These are phyloP conservation scores for Metallyticus violacea DNA, from an alignment of 2,888 invertebrate species.

Conservation along the genomic window DNA sequence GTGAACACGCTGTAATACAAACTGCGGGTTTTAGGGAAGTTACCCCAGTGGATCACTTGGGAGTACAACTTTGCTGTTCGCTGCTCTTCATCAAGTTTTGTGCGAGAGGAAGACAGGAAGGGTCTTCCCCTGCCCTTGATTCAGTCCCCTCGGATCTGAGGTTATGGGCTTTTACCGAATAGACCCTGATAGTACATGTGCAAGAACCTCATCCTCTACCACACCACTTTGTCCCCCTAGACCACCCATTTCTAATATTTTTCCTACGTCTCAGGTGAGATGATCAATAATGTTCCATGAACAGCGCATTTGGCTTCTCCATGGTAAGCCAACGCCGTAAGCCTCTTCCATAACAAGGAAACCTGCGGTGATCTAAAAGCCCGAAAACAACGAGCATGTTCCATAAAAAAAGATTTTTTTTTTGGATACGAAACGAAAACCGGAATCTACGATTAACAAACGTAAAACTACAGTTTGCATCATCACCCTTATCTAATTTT, in stretches of 20 bases:
- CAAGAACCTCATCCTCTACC: not conserved
- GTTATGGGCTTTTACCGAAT: not conserved
- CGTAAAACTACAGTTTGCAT: too few relatives aligned
- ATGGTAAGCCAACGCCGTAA: not conserved
- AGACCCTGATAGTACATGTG: not conserved
- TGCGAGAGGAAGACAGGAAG: not conserved
- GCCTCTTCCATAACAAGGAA: not conserved
- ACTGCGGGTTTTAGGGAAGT: not conserved
- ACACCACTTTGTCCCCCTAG: not conserved
- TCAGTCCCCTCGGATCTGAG: not conserved
- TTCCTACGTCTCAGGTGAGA: not conserved
- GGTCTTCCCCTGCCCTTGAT: not conserved
- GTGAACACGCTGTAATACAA: not conserved
- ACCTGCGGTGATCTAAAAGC: too few relatives aligned
- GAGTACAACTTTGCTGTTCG: not conserved
- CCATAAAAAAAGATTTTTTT: too few relatives aligned
- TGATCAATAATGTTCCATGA: not conserved
- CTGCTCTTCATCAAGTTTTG: not conserved
- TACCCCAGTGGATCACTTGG: not conserved
- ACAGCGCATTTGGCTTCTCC: not conserved
- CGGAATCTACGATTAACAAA: too few relatives aligned
- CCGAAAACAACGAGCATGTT: too few relatives aligned
- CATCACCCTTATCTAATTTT: too few relatives aligned
- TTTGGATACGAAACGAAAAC: too few relatives aligned
- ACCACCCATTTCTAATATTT: not conserved